phyloP scores from a whole-genome alignment of 2,113 vertebrate species.

The Callospermophilus lateralis region DNA sequence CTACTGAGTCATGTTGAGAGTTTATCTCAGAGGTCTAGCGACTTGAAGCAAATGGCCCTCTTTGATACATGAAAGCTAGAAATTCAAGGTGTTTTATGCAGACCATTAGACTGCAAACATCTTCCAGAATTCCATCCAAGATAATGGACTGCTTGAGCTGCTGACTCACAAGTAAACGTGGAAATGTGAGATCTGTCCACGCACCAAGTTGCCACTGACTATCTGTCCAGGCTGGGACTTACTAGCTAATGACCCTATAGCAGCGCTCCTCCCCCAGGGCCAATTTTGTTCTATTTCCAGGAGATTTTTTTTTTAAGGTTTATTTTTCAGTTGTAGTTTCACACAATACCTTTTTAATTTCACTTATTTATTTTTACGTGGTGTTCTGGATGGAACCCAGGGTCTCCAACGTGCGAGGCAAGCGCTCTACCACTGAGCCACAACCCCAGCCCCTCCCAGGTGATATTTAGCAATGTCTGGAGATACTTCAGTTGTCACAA shows the following conservation, averaged over 20 bases:
- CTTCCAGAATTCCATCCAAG: conserved; percentile 10
- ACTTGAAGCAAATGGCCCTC: conserved; percentile 12
- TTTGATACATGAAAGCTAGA: neutral
- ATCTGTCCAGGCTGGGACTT: neutral
- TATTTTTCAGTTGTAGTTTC: too few relatives aligned
- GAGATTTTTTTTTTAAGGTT: too few relatives aligned
- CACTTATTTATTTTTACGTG: too few relatives aligned
- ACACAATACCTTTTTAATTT: too few relatives aligned
- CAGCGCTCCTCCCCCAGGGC: neutral
- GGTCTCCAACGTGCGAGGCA: too few relatives aligned
- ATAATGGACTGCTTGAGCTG: neutral
- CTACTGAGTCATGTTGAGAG: neutral
- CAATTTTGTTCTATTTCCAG: neutral
- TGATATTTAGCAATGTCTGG: neutral
- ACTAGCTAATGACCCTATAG: neutral
- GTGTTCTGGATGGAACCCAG: too few relatives aligned
- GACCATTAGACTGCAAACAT: neutral
- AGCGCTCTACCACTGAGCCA: too few relatives aligned
- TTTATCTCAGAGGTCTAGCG: neutral
- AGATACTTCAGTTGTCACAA: neutral
- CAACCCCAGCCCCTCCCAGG: too few relatives aligned
- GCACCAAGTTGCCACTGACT: neutral
- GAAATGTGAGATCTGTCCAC: neutral
- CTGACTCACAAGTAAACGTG: neutral
- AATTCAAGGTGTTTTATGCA: neutral